Percentiles rank a stretch among this genome's conserved stretches.
Evolutionary conservation across 2,888 invertebrate species (phyloP).

Genomic region (Clepsis dumicolana): DNA sequence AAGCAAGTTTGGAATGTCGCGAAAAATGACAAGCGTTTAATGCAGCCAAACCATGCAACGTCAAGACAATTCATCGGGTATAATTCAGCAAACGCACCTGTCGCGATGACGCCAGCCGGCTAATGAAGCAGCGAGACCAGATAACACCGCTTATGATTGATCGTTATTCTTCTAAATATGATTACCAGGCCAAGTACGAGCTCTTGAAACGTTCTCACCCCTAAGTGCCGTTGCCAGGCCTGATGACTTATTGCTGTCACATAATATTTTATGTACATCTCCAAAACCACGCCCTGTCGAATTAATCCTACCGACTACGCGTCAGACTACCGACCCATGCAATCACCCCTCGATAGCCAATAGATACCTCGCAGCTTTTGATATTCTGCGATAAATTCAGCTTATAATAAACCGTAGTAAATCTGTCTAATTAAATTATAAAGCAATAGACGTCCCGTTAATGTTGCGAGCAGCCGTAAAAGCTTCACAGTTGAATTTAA

Average conservation of each 20-base stretch:
- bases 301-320: slow-evolving; percentile 5
- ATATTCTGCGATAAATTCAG: slow-evolving; percentile 14
- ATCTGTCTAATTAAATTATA: slow-evolving; percentile 35
- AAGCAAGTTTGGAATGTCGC: neutral
- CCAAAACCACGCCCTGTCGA: slow-evolving; percentile 43
- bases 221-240: slow-evolving; percentile 69
- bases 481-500: slow-evolving; percentile 30
- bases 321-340: neutral
- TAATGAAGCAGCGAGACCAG: slow-evolving; percentile 59
- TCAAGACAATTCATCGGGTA: slow-evolving; percentile 40
- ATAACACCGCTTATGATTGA: slow-evolving; percentile 69
- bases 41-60: slow-evolving; percentile 40
- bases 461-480: slow-evolving; percentile 21
- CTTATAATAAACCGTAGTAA: slow-evolving; percentile 29
- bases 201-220: slow-evolving; percentile 76
- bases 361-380: neutral
- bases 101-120: slow-evolving; percentile 55
- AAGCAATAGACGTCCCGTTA: slow-evolving; percentile 21
- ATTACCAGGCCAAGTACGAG: slow-evolving; percentile 77
- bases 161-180: slow-evolving; percentile 74
- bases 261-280: slow-evolving; percentile 58
- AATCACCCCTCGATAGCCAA: neutral
- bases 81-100: slow-evolving; percentile 55
- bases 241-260: slow-evolving; percentile 60
- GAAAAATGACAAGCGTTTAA: slow-evolving; percentile 19